These are phyloP conservation scores for Drosophila pseudoobscura DNA, from an alignment of 1,140 invertebrate genomes.

Conservation along the genomic window DNA sequence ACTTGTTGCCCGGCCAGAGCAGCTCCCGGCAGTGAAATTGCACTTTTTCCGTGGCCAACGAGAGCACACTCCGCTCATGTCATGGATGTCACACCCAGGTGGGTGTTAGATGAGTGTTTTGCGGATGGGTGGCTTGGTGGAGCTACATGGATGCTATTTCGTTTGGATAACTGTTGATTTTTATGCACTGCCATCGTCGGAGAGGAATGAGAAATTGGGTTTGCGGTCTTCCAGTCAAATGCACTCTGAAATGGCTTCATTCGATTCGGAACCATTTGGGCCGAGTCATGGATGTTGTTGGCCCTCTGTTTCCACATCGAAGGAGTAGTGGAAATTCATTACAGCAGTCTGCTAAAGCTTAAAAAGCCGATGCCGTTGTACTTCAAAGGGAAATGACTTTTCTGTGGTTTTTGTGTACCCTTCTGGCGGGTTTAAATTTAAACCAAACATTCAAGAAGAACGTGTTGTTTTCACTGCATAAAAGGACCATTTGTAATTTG, in stretches of 20 bases:
- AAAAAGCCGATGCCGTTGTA: conserved; percentile 60
- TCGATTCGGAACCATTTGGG: conserved; percentile 22
- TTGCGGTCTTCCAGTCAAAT: conserved; percentile 76
- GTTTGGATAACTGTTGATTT: conserved; percentile 44
- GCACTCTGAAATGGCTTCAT: conserved; percentile 55
- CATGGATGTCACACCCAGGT: conserved; percentile 4
- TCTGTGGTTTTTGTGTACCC: conserved; percentile 54
- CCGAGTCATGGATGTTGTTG: not conserved
- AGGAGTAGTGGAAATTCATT: conserved; percentile 27
- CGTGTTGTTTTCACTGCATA: conserved; percentile 55
- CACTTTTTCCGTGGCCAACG: too few relatives aligned
- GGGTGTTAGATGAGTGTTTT: conserved; percentile 4
- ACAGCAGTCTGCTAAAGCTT: conserved; percentile 2
- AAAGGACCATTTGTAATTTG: conserved; percentile 71
- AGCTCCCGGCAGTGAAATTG: not conserved
- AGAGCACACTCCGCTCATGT: too few relatives aligned
- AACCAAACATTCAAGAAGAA: conserved; percentile 16
- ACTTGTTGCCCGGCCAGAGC: conserved; percentile 17
- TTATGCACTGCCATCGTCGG: conserved; percentile 4
- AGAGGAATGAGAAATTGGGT: conserved; percentile 63
- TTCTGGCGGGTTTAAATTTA: too few relatives aligned
- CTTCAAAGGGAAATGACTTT: conserved; percentile 62
- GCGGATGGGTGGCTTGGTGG: not conserved
- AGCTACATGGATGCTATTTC: conserved; percentile 42
- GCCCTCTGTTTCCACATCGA: not conserved